phyloP scores from a whole-genome alignment of 2,113 vertebrate species.

The Danio rerio region DNA sequence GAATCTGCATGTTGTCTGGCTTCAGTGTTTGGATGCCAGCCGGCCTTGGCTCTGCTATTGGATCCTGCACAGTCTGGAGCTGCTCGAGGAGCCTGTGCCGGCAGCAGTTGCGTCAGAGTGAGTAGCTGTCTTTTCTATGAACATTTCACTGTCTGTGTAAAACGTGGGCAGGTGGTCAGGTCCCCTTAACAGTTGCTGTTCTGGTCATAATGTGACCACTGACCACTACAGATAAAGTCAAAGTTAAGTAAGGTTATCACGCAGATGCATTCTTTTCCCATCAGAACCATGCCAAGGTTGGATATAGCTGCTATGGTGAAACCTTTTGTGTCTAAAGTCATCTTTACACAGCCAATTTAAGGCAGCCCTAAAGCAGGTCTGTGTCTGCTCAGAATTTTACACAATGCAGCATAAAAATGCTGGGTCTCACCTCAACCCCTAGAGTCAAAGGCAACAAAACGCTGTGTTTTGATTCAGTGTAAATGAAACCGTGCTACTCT shows the following conservation, averaged over 20 bases:
- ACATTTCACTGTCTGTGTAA: not conserved
- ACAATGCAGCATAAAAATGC: too few relatives aligned
- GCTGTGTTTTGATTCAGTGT: too few relatives aligned
- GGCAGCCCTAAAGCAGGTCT: too few relatives aligned
- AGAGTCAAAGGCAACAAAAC: too few relatives aligned
- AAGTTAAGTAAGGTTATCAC: not conserved
- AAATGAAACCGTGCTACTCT: too few relatives aligned
- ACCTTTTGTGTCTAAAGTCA: not conserved
- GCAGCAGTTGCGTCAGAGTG: constrained; percentile 86
- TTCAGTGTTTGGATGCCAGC: constrained; percentile 95
- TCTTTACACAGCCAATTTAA: too few relatives aligned
- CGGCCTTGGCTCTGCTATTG: constrained; percentile 98
- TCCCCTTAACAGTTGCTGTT: constrained; percentile 2
- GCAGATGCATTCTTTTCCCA: not conserved
- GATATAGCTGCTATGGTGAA: not conserved
- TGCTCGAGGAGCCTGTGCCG: constrained; percentile 89
- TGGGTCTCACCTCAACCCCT: too few relatives aligned
- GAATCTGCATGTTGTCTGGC: constrained; percentile 45
- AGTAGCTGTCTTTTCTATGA: constrained; percentile 66
- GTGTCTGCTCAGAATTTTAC: too few relatives aligned
- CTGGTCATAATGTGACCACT: not conserved
- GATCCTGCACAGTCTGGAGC: constrained; percentile 96
- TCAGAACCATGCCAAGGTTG: not conserved
- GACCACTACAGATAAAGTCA: constrained; percentile 1
- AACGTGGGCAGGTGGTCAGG: not conserved